Evolutionary conservation across 2,888 invertebrate species (phyloP).

Genomic region (Nephrotoma guestfalica): DNA sequence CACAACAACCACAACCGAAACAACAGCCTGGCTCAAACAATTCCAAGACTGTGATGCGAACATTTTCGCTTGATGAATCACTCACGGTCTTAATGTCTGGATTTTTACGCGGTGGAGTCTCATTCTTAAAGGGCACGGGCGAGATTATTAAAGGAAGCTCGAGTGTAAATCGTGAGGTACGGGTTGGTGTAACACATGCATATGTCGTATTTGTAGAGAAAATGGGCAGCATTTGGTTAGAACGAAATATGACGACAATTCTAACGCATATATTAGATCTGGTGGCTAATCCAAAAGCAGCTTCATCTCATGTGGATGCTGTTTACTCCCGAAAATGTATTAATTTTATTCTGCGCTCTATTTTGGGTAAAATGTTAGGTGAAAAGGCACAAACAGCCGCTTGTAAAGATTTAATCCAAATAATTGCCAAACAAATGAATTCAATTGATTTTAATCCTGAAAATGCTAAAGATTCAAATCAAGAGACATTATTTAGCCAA

Average conservation of each 20-base stretch:
- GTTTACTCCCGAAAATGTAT: slow-evolving; percentile 97
- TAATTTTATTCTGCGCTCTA: slow-evolving; percentile 82
- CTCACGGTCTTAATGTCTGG: slow-evolving; percentile 84
- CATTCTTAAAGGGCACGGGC: slow-evolving; percentile 82
- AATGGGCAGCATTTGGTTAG: slow-evolving; percentile 90
- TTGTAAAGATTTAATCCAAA: slow-evolving; percentile 82
- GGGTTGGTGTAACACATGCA: slow-evolving; percentile 94
- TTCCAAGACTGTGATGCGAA: slow-evolving; percentile 21
- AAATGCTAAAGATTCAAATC: slow-evolving; percentile 81
- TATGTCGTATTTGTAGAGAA: slow-evolving; percentile 91
- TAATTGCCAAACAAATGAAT: slow-evolving; percentile 90
- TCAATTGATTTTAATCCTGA: slow-evolving; percentile 86
- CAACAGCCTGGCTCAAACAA: slow-evolving; percentile 23
- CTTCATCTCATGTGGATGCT: slow-evolving; percentile 92
- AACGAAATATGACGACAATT: slow-evolving; percentile 74
- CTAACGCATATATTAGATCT: slow-evolving; percentile 83
- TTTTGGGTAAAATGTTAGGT: slow-evolving; percentile 85
- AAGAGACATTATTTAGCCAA: slow-evolving; percentile 80
- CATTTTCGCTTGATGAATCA: slow-evolving; percentile 78
- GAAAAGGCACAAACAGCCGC: slow-evolving; percentile 96
- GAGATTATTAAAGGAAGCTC: slow-evolving; percentile 94
- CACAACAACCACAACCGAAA: slow-evolving; percentile 54
- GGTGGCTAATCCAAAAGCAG: slow-evolving; percentile 90
- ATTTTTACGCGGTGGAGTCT: slow-evolving; percentile 84
- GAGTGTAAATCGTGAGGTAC: slow-evolving; percentile 85